These are phyloP conservation scores for Drosophila repletoides DNA, from an alignment of 1,140 invertebrate genomes.

Conservation along the genomic window DNA sequence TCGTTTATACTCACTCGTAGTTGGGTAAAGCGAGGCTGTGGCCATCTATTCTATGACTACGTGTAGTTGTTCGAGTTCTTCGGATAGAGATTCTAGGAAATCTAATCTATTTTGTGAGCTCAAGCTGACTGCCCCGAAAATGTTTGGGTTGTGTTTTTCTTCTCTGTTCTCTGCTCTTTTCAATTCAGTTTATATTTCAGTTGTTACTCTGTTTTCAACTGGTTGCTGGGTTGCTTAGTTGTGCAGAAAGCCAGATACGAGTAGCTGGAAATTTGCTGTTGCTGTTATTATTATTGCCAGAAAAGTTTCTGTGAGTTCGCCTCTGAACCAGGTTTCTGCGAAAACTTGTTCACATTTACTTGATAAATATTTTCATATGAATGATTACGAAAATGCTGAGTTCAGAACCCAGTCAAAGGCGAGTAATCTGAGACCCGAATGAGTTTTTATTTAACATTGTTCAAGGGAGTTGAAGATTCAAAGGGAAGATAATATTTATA, in stretches of 20 bases:
- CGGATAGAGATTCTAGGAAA: slow-evolving; percentile 59
- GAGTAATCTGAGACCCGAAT: slow-evolving; percentile 4
- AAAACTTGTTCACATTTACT: slow-evolving; percentile 47
- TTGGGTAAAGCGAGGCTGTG: slow-evolving; percentile 27
- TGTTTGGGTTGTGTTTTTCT: slow-evolving; percentile 29
- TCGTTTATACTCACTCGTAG: too few species aligned
- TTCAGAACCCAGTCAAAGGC: neutral
- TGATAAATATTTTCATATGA: slow-evolving; percentile 58
- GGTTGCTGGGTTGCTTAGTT: slow-evolving; percentile 68
- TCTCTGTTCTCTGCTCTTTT: neutral
- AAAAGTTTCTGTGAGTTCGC: slow-evolving; percentile 11
- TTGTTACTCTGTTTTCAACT: slow-evolving; percentile 31
- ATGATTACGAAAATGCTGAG: slow-evolving; percentile 31
- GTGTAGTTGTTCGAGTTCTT: slow-evolving; percentile 24
- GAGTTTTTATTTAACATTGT: neutral
- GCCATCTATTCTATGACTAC: slow-evolving; percentile 26
- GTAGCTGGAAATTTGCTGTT: slow-evolving; percentile 43
- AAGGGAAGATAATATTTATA: too few species aligned
- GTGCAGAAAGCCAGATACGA: slow-evolving; percentile 72
- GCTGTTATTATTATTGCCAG: slow-evolving; percentile 14
- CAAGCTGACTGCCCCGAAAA: slow-evolving; percentile 61
- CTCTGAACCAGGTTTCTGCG: slow-evolving; percentile 48
- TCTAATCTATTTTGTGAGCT: slow-evolving; percentile 47
- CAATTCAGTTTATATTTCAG: slow-evolving; percentile 26
- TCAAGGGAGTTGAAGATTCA: neutral